Evolutionary conservation across 2,113 vertebrate genomes (phyloP).

Genomic region (Ellobius talpinus): DNA sequence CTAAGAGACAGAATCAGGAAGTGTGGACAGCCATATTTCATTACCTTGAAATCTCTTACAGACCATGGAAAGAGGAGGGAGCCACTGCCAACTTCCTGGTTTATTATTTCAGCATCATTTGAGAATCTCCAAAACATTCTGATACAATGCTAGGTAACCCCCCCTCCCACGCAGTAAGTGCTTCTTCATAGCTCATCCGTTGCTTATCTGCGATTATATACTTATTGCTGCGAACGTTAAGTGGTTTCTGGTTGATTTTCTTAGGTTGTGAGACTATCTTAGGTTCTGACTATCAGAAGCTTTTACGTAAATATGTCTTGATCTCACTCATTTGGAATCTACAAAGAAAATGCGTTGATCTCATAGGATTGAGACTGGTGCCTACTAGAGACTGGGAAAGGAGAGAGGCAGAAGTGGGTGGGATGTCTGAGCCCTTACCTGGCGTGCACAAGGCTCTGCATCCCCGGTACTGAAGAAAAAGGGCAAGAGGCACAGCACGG

Average conservation of each 20-base stretch:
- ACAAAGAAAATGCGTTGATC: background rate
- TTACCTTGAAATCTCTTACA: constrained; percentile 47
- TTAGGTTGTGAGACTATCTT: background rate
- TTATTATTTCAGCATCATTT: constrained; percentile 68
- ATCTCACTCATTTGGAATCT: background rate
- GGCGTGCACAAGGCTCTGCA: no score
- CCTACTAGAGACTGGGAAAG: background rate
- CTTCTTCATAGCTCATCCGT: background rate
- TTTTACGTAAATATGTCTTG: background rate
- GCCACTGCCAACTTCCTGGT: constrained; percentile 59
- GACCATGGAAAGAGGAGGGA: background rate
- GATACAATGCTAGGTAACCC: background rate
- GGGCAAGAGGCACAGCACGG: background rate
- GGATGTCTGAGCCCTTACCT: background rate
- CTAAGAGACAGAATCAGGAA: constrained; percentile 48
- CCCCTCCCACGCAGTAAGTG: background rate
- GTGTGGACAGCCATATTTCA: constrained; percentile 22
- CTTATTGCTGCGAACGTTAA: constrained; percentile 8
- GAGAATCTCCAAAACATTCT: constrained; percentile 28
- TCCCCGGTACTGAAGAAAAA: background rate
- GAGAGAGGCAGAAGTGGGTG: background rate
- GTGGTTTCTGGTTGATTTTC: background rate
- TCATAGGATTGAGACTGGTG: background rate
- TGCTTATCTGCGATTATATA: background rate
- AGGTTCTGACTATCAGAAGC: background rate